A percentile compares a stretch with the other conserved stretches of the same genome.
Conservation (phyloP, 1,140 invertebrate species). For the Lanistes nyassanus region DNA sequence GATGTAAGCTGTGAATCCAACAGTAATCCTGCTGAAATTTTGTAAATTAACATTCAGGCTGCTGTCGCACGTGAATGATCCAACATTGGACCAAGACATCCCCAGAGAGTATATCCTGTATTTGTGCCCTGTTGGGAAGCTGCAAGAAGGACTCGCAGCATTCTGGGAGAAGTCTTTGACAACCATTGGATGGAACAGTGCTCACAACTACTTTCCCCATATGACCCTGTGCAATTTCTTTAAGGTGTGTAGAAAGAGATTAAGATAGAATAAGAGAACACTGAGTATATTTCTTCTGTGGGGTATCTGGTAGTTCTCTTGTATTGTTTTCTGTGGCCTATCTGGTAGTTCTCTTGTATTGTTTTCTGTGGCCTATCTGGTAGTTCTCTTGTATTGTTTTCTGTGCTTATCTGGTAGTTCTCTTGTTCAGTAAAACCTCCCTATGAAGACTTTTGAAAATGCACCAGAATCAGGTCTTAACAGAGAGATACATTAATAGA, state of each 20-base stretch:
- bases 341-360: too few species aligned
- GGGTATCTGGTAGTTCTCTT: too few species aligned
- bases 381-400: too few species aligned
- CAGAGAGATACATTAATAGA: too few species aligned
- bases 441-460: too few species aligned
- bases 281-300: too few species aligned
- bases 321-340: too few species aligned
- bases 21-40: background rate
- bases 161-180: conserved; percentile 85
- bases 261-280: too few species aligned
- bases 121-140: conserved; percentile 81
- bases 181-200: conserved; percentile 85
- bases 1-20: too few species aligned
- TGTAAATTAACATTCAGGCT: conserved; percentile 66
- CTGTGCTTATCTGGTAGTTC: too few species aligned
- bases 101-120: conserved; percentile 88
- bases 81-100: conserved; percentile 77
- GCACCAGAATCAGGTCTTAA: background rate
- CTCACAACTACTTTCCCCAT: conserved; percentile 88
- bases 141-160: conserved; percentile 76
- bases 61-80: conserved; percentile 86
- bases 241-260: conserved; percentile 78
- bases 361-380: too few species aligned
- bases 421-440: too few species aligned
- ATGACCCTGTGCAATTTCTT: conserved; percentile 90